Evolutionary conservation across 2,113 vertebrate species (phyloP).

Genomic region (Petromus typicus): DNA sequence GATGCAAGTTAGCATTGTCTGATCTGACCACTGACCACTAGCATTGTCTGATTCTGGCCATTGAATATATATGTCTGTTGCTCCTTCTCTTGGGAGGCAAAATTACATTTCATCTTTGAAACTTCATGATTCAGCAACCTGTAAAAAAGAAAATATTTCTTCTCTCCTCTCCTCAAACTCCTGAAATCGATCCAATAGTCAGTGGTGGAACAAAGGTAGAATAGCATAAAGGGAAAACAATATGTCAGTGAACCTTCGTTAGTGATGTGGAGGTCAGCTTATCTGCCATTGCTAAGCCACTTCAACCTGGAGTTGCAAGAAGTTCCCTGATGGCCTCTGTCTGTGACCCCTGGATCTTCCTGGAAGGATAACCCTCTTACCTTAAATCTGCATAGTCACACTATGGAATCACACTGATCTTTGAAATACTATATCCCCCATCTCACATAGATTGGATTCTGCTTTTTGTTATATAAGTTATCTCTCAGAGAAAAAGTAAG

Average conservation of each 20-base stretch:
- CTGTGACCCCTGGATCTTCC: not conserved
- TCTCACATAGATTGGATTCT: not conserved
- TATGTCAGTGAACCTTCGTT: not conserved
- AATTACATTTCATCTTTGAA: not conserved
- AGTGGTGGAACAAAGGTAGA: not conserved
- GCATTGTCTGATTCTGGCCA: not conserved
- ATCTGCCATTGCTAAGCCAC: not conserved
- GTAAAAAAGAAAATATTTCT: not conserved
- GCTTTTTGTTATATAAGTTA: not conserved
- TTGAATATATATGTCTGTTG: not conserved
- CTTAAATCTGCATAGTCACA: not conserved
- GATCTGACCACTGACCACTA: not conserved
- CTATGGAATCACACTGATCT: not conserved
- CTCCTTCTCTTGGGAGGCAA: not conserved
- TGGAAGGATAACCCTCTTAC: not conserved
- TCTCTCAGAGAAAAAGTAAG: not conserved
- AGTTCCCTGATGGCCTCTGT: not conserved
- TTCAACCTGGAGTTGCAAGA: not conserved
- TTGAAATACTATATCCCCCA: too few species aligned
- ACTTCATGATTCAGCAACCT: not conserved
- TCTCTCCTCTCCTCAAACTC: not conserved
- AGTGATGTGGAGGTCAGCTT: not conserved
- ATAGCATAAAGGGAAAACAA: not conserved
- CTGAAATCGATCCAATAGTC: not conserved
- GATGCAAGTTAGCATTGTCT: not conserved